These are phyloP conservation scores for Teleogryllus occipitalis DNA, from an alignment of 1,140 invertebrate species.

Conservation along the genomic window DNA sequence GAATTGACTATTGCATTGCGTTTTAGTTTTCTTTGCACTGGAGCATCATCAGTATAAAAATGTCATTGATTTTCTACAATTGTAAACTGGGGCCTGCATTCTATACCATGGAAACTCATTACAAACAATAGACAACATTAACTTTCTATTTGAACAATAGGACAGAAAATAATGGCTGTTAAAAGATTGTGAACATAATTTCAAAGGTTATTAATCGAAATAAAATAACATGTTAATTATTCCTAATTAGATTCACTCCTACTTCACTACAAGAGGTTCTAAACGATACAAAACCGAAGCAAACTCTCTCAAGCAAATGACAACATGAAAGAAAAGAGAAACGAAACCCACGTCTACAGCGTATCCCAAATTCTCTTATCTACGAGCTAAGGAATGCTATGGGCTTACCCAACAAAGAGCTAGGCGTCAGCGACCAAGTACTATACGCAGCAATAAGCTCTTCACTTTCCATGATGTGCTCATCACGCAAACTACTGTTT, in stretches of 20 bases:
- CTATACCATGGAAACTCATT: background rate
- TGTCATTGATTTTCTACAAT: background rate
- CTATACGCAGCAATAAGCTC: constrained; percentile 3
- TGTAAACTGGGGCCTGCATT: background rate
- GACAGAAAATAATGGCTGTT: background rate
- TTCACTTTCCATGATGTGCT: background rate
- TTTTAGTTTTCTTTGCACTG: background rate
- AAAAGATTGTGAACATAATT: no score
- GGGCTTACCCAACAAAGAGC: background rate
- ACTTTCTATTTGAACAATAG: background rate
- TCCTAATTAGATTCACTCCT: no score
- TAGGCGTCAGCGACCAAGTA: background rate
- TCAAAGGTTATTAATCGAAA: no score
- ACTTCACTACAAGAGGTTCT: no score
- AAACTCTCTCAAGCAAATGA: no score
- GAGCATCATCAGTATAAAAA: background rate
- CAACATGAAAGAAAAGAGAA: no score
- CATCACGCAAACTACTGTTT: constrained; percentile 4
- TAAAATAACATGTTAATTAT: no score
- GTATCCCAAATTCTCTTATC: no score
- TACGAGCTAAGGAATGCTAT: no score
- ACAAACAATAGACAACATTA: background rate
- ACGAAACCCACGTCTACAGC: no score
- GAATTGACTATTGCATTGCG: background rate
- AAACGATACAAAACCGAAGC: no score